phyloP scores from a whole-genome alignment of 2,113 vertebrate genomes.

The Chlorocebus sabaeus region DNA sequence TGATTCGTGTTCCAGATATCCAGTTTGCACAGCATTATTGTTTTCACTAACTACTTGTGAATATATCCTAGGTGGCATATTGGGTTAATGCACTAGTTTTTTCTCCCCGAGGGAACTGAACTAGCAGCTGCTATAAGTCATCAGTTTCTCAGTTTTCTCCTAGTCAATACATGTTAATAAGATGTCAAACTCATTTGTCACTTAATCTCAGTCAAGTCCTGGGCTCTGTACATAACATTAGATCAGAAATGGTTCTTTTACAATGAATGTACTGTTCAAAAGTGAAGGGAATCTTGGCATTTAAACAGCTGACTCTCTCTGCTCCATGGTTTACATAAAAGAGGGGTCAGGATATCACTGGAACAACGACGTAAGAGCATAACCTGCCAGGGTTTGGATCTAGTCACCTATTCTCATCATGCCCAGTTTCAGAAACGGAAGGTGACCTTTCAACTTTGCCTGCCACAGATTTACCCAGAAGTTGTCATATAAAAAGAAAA shows the following conservation, averaged over 20 bases:
- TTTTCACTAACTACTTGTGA: conserved; percentile 70
- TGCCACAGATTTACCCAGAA: conserved; percentile 60
- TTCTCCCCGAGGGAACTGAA: background rate
- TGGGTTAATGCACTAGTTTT: conserved; percentile 48
- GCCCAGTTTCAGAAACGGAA: conserved; percentile 33
- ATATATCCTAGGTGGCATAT: conserved; percentile 45
- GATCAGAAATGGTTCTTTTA: background rate
- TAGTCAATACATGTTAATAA: conserved; percentile 46
- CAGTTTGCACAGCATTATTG: conserved; percentile 31
- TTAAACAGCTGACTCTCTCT: background rate
- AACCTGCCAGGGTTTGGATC: background rate
- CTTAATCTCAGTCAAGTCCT: conserved; percentile 7
- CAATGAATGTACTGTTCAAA: background rate
- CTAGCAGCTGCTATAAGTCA: conserved; percentile 43
- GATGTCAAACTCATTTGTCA: conserved; percentile 35
- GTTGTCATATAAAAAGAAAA: conserved; percentile 46
- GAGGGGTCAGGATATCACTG: background rate
- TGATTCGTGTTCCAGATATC: conserved; percentile 50
- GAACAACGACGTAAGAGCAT: background rate
- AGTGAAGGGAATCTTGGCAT: background rate
- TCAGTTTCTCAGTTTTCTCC: conserved; percentile 25
- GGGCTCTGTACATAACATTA: background rate
- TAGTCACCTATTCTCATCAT: conserved; percentile 1
- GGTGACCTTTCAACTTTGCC: conserved; percentile 49
- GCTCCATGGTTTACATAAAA: background rate